Evolutionary conservation across 2,888 invertebrate genomes (phyloP), one percentile per base, ranked within the genome.

Genomic region (Crepidodera aurea): DNA sequence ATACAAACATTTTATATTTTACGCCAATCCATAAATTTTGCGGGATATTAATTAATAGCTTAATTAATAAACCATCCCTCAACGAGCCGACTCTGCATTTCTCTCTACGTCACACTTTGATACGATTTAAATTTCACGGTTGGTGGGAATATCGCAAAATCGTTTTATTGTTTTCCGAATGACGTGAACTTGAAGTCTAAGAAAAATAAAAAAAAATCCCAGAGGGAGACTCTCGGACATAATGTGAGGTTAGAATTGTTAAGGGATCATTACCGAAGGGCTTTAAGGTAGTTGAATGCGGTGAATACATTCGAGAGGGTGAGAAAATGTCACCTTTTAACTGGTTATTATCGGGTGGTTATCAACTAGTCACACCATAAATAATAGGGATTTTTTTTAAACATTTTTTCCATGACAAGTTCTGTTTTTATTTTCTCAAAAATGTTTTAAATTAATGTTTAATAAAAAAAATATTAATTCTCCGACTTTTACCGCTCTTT

Each of bases 81-180:
- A 22, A 4, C 6, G 34, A 12, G 12, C 2, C 13, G 34, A 12
- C 34, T 1, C 34, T 34, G 34, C 4, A 6, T 12, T 34, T 22
- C 3, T 13, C 2, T 44, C 22, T 25, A 44, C 44, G 44, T 44
- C 44, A 44, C 12, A 32, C 51, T 51, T 51, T 51, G 34, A 34
- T 51, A 10, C 32, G 18, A 51, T 51, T 37, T 37, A 16, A 51
- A 51, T 51, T 51, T 51, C 51, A 51, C 51, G 51, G 51, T 19
- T 34, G 34, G 51, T 51, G 51, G 51, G 51, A 51, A 51, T 22
- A 18, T 51, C 37, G 34, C 16, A 29, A 48, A 29, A 29, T 48
- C 16, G 27, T 22, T 51, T 32, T 51, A 34, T 51, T 44, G 44
- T 44, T 44, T 34, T 51, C 29, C 29, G 16, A 27, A 29, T 29